These are phyloP conservation scores for Sphaeridia pumilis DNA, from an alignment of 2,888 invertebrate species.

Conservation along the genomic window DNA sequence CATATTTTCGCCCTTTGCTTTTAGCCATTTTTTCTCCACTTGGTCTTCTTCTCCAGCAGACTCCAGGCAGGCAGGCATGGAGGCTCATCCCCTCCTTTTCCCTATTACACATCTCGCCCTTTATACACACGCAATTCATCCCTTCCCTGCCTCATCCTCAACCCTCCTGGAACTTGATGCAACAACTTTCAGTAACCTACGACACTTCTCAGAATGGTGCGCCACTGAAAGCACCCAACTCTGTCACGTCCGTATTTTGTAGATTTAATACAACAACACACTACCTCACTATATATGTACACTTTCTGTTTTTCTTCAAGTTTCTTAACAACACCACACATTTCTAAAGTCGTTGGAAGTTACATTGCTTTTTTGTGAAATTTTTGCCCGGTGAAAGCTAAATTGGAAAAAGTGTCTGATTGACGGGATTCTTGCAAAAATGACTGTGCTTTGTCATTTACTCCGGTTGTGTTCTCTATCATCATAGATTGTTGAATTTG, in stretches of 20 bases:
- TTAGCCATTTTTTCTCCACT: not conserved
- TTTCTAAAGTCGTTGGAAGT: not conserved
- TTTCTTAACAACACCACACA: not conserved
- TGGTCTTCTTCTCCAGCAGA: not conserved
- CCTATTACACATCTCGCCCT: too few species aligned
- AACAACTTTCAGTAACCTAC: not conserved
- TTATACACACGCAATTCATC: constrained; percentile 7
- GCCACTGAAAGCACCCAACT: constrained; percentile 11
- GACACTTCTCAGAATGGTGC: constrained; percentile 9
- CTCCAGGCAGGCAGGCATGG: constrained; percentile 7
- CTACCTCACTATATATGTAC: not conserved
- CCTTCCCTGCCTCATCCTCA: not conserved
- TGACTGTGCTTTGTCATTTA: too few species aligned
- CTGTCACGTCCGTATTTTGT: too few species aligned
- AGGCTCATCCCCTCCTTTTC: too few species aligned
- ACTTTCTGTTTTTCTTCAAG: constrained; percentile 1
- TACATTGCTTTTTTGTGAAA: not conserved
- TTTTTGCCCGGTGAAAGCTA: too few species aligned
- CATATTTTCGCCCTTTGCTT: too few species aligned
- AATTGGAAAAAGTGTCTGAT: too few species aligned
- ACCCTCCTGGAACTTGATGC: too few species aligned
- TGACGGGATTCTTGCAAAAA: too few species aligned
- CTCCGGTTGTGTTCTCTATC: too few species aligned
- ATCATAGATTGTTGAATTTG: too few species aligned
- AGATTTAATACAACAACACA: constrained; percentile 1